A percentile compares a stretch with the other conserved stretches of the same genome.
phyloP scores from a whole-genome alignment of 2,888 invertebrate genomes.

The Nebria salina region DNA sequence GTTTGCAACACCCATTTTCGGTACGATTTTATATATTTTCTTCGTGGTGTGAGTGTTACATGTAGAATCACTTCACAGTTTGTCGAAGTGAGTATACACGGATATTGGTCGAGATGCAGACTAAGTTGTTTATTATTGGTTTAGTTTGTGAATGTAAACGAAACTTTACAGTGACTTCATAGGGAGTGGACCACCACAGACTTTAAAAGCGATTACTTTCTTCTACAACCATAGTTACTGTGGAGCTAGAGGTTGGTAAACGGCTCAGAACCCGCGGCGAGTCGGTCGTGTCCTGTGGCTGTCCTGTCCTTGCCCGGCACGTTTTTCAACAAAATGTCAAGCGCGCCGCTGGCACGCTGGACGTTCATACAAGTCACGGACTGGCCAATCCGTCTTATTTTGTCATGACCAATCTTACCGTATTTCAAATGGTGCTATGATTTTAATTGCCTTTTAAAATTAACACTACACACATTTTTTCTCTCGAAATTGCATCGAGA shows the following conservation, averaged over 20 bases:
- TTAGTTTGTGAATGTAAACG: constrained; percentile 1
- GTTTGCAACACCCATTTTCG: background rate
- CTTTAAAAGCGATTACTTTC: background rate
- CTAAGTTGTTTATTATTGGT: constrained; percentile 1
- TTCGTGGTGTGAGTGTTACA: background rate
- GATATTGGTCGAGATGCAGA: background rate
- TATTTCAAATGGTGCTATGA: background rate
- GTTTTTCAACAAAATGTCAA: background rate
- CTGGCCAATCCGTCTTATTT: background rate
- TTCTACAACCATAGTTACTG: background rate
- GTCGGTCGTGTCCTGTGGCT: background rate
- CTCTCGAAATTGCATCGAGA: no score
- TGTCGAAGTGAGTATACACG: background rate
- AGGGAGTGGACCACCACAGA: background rate
- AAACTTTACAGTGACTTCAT: background rate
- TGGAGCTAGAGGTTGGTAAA: background rate
- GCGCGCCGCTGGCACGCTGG: background rate
- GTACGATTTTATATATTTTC: background rate
- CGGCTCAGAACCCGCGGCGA: background rate
- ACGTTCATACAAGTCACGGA: background rate
- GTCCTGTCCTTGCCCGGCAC: background rate
- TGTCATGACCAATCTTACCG: background rate
- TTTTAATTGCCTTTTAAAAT: background rate
- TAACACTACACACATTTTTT: background rate
- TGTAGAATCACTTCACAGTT: background rate